A percentile compares a stretch with the other conserved stretches of the same genome.
Conservation (phyloP, 2,888 invertebrate species). For the Seira ritae region DNA sequence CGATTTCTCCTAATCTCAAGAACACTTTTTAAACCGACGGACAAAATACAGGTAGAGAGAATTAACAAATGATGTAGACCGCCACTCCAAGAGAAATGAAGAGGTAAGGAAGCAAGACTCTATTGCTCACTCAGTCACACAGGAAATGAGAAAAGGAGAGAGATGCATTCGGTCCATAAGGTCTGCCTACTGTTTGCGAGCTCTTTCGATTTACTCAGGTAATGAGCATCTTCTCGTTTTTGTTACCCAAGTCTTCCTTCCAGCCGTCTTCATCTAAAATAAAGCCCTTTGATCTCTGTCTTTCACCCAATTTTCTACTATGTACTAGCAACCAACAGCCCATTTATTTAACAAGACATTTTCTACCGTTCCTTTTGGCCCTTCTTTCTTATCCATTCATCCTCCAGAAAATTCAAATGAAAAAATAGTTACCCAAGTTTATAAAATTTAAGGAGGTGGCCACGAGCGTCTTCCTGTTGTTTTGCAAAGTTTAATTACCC, state of each 20-base stretch:
- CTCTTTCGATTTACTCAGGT: neutral
- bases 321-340: too few relatives aligned
- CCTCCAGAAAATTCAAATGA: too few relatives aligned
- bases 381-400: too few relatives aligned
- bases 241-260: neutral
- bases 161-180: neutral
- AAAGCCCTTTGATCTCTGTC: neutral
- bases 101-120: neutral
- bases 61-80: neutral
- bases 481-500: too few relatives aligned
- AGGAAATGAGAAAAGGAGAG: conserved; percentile 1
- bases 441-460: too few relatives aligned
- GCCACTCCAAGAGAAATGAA: neutral
- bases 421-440: too few relatives aligned
- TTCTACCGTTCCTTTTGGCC: too few relatives aligned
- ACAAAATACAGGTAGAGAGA: neutral
- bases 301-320: neutral
- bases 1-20: neutral
- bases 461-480: too few relatives aligned
- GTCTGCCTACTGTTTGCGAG: neutral
- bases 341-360: too few relatives aligned
- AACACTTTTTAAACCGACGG: neutral
- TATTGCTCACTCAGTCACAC: neutral
- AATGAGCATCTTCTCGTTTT: conserved; percentile 12
- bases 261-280: too few relatives aligned